A percentile compares a stretch with the other conserved stretches of the same genome.
Evolutionary conservation across 2,888 invertebrate species (phyloP).

Genomic region (Gari tellinella): DNA sequence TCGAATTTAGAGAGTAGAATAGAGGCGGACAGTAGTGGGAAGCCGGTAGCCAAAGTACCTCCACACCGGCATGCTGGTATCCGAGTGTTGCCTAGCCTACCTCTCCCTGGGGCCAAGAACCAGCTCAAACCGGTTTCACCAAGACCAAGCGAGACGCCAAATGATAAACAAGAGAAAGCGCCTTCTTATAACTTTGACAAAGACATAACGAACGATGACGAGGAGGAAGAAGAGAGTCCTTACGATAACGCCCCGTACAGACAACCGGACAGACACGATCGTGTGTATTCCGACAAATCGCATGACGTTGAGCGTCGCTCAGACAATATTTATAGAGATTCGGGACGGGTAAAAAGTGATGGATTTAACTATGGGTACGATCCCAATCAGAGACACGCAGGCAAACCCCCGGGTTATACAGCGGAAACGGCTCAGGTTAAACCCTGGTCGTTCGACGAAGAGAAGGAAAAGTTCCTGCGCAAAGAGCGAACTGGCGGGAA

Average conservation of each 20-base stretch:
- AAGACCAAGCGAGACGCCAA: slow-evolving; percentile 42
- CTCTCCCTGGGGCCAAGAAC: slow-evolving; percentile 48
- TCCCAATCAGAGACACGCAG: neutral
- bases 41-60: slow-evolving; percentile 79
- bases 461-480: slow-evolving; percentile 49
- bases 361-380: slow-evolving; percentile 41
- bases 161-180: slow-evolving; percentile 36
- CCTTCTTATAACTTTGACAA: slow-evolving; percentile 51
- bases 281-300: slow-evolving; percentile 33
- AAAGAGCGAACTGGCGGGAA: slow-evolving; percentile 26
- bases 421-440: neutral
- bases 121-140: slow-evolving; percentile 56
- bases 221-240: slow-evolving; percentile 53
- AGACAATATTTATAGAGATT: slow-evolving; percentile 5
- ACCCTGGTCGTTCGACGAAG: slow-evolving; percentile 59
- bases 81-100: slow-evolving; percentile 74
- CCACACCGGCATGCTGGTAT: slow-evolving; percentile 77
- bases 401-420: neutral
- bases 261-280: slow-evolving; percentile 9
- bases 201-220: slow-evolving; percentile 18
- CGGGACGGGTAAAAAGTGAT: slow-evolving; percentile 44
- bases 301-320: slow-evolving; percentile 10
- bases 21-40: slow-evolving; percentile 53
- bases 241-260: slow-evolving; percentile 54
- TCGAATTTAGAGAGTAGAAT: slow-evolving; percentile 77